Conservation (phyloP, 2,888 invertebrate genomes). For the Xestia ashworthii region DNA sequence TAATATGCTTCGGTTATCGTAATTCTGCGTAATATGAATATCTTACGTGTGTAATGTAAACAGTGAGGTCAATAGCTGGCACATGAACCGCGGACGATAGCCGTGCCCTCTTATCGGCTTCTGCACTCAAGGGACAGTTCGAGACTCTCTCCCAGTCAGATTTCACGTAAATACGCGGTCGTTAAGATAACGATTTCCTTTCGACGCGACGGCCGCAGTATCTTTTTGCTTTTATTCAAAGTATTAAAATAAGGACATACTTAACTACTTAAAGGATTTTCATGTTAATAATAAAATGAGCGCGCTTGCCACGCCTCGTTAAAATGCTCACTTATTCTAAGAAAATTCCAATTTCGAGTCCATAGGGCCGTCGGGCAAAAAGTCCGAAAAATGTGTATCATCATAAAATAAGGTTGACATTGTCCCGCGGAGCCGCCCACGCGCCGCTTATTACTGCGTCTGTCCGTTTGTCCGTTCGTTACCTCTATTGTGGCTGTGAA, state of each 20-base stretch:
- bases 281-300: slow-evolving; percentile 80
- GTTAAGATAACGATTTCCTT: slow-evolving; percentile 89
- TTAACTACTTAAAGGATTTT: slow-evolving; percentile 79
- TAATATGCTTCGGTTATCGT: slow-evolving; percentile 76
- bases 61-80: slow-evolving; percentile 89
- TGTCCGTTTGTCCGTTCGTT: slow-evolving; percentile 90
- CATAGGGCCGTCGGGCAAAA: slow-evolving; percentile 76
- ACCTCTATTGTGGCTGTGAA: slow-evolving; percentile 88
- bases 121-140: slow-evolving; percentile 84
- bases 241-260: slow-evolving; percentile 80
- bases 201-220: slow-evolving; percentile 79
- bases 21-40: slow-evolving; percentile 79
- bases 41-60: slow-evolving; percentile 82
- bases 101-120: slow-evolving; percentile 83
- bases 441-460: slow-evolving; percentile 89
- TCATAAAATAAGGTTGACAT: slow-evolving; percentile 90
- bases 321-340: slow-evolving; percentile 58
- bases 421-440: slow-evolving; percentile 83
- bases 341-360: slow-evolving; percentile 61
- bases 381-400: slow-evolving; percentile 81
- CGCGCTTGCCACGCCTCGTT: slow-evolving; percentile 56
- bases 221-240: slow-evolving; percentile 84
- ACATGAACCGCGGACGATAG: slow-evolving; percentile 85
- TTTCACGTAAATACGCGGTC: slow-evolving; percentile 88
- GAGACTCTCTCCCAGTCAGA: slow-evolving; percentile 86